A percentile compares a stretch with the other conserved stretches of the same genome.
These are phyloP conservation scores for Myotis brandtii DNA, from an alignment of 2,113 vertebrate species.

Conservation along the genomic window DNA sequence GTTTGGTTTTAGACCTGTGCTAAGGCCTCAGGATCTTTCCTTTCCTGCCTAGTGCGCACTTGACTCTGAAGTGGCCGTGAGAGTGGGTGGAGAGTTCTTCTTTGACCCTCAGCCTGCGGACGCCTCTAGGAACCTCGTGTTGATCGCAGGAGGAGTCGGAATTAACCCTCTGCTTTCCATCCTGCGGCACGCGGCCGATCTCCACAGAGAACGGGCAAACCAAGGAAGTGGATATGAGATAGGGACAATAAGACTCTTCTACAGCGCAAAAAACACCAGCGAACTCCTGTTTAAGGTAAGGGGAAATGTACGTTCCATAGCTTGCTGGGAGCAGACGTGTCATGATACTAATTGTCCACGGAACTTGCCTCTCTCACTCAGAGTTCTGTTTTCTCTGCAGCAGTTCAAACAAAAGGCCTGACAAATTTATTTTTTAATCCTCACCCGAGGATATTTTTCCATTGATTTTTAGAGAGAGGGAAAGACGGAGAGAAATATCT, in stretches of 20 bases:
- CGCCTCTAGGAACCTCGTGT: constrained; percentile 89
- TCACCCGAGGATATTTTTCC: no score
- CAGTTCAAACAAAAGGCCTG: background rate
- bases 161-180: constrained; percentile 98
- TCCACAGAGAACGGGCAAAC: constrained; percentile 83
- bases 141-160: constrained; percentile 96
- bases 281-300: constrained; percentile 96
- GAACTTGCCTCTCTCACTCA: background rate
- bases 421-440: background rate
- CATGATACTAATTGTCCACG: background rate
- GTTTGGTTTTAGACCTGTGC: background rate
- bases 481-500: no score
- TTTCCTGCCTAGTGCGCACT: constrained; percentile 88
- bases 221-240: constrained; percentile 83
- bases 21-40: constrained; percentile 34
- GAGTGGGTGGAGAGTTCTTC: constrained; percentile 96
- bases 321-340: background rate
- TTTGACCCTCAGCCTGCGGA: constrained; percentile 93
- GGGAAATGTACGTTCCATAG: fast-evolving
- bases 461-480: no score
- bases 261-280: constrained; percentile 91
- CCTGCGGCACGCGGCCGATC: constrained; percentile 91
- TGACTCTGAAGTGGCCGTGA: constrained; percentile 91
- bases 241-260: constrained; percentile 90
- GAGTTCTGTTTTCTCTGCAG: background rate